Evolutionary conservation across 2,113 vertebrate species (phyloP).

Genomic region (Pituophis catenifer): DNA sequence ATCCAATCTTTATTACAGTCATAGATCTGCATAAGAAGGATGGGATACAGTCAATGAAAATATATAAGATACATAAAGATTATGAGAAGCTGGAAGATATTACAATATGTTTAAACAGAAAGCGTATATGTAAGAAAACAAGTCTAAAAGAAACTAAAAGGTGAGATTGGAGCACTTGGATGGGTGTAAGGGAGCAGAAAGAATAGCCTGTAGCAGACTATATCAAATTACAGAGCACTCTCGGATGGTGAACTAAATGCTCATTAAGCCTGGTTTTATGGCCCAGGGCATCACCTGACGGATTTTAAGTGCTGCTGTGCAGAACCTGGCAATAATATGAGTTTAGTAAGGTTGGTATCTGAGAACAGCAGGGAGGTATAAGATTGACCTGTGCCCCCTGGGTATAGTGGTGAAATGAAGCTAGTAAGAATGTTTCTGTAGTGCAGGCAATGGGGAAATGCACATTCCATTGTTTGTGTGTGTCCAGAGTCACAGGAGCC

Average conservation of each 20-base stretch:
- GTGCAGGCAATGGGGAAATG: not conserved
- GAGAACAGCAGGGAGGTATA: not conserved
- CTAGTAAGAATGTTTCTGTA: not conserved
- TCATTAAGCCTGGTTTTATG: not conserved
- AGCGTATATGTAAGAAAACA: not conserved
- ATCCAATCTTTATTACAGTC: not conserved
- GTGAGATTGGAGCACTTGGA: not conserved
- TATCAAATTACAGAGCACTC: not conserved
- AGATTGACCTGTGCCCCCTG: not conserved
- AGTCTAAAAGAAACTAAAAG: not conserved
- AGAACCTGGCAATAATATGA: not conserved
- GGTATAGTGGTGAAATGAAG: not conserved
- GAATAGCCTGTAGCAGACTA: not conserved
- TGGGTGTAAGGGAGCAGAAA: not conserved
- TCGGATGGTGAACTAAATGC: not conserved
- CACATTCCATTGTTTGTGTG: not conserved
- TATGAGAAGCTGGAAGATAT: not conserved
- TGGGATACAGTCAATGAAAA: not conserved
- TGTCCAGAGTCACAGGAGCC: not conserved
- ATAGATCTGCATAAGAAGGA: not conserved
- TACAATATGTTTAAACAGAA: not conserved
- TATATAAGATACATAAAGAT: not conserved
- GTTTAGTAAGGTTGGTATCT: not conserved
- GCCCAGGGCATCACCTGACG: not conserved
- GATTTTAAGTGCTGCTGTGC: not conserved